Percentiles rank a stretch among this genome's conserved stretches.
Conservation (phyloP, 1,140 invertebrate genomes). For the Caenorhabditis tropicalis region DNA sequence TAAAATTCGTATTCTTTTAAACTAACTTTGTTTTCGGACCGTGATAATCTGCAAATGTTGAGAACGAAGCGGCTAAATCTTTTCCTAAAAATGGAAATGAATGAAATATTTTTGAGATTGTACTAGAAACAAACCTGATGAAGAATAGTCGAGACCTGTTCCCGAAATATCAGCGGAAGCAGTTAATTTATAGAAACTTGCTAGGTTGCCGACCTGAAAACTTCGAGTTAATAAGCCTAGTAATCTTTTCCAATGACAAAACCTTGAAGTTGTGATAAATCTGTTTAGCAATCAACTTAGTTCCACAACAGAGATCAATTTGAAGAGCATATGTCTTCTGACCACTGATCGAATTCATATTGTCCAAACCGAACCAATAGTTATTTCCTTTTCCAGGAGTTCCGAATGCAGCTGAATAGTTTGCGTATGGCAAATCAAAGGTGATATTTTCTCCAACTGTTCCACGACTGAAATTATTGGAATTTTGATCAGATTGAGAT, state of each 20-base stretch:
- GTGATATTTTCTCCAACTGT: not conserved
- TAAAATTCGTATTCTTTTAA: not conserved
- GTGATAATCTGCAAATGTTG: not conserved
- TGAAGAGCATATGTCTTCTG: not conserved
- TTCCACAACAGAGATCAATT: constrained; percentile 2
- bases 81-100: not conserved
- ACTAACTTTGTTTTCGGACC: not conserved
- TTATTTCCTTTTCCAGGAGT: not conserved
- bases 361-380: constrained; percentile 1
- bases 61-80: not conserved
- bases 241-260: not conserved
- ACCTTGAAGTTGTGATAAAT: constrained; percentile 1
- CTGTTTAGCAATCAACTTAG: not conserved
- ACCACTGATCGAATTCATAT: not conserved
- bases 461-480: not conserved
- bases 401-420: not conserved
- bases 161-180: not conserved
- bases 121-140: not conserved
- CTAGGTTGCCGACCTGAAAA: not conserved
- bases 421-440: not conserved
- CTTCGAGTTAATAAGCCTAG: not conserved
- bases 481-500: not conserved
- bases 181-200: not conserved
- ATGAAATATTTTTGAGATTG: not conserved
- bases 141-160: not conserved